These are phyloP conservation scores for Emydoidea blandingii DNA, from an alignment of 2,797 vertebrate genomes.

Conservation along the genomic window DNA sequence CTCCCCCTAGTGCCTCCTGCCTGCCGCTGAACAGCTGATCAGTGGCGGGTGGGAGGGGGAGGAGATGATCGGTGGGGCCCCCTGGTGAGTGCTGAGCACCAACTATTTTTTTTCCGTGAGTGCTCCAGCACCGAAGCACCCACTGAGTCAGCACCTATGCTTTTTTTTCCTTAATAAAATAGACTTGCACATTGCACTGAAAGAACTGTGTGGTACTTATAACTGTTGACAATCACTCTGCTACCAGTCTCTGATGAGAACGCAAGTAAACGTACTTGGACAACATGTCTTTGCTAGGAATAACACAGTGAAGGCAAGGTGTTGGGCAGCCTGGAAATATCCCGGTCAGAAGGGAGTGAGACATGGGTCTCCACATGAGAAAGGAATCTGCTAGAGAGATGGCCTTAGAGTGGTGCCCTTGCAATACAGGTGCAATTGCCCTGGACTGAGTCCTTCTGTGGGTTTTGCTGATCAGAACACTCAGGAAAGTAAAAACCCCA, in stretches of 20 bases:
- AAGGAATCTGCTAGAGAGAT: background rate
- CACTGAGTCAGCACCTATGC: too few species aligned
- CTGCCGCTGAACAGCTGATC: too few species aligned
- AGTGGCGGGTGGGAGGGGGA: too few species aligned
- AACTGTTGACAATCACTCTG: background rate
- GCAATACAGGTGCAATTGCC: background rate
- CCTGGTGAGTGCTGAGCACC: too few species aligned
- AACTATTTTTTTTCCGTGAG: too few species aligned
- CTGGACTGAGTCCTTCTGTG: conserved; percentile 6
- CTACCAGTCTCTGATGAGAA: background rate
- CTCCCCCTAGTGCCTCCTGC: too few species aligned
- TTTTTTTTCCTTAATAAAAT: background rate
- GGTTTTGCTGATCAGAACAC: conserved; percentile 48
- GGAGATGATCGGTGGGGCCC: too few species aligned
- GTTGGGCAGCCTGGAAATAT: background rate
- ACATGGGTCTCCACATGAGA: background rate
- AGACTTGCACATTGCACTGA: background rate
- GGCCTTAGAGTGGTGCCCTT: background rate
- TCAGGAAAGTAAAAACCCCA: conserved; percentile 6
- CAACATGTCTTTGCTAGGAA: background rate
- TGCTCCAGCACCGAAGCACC: too few species aligned
- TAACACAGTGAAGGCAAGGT: background rate
- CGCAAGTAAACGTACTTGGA: background rate
- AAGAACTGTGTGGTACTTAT: background rate
- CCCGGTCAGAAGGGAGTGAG: background rate